phyloP scores from a whole-genome alignment of 2,888 invertebrate genomes.

The Mesorhabditis belari region DNA sequence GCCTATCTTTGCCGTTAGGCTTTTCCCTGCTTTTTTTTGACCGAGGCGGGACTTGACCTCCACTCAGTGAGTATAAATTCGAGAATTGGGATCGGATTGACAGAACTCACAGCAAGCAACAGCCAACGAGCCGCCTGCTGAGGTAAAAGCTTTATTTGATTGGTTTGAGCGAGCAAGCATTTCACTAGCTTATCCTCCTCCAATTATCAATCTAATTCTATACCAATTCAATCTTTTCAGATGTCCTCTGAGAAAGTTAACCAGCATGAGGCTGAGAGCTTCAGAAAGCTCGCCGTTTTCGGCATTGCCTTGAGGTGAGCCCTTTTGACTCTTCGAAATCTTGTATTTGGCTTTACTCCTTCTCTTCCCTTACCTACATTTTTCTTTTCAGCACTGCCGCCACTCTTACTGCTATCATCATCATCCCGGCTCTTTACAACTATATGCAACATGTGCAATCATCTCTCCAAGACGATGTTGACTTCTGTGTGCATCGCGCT shows the following conservation, averaged over 20 bases:
- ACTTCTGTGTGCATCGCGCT: slow-evolving; percentile 42
- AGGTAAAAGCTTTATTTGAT: neutral
- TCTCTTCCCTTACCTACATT: neutral
- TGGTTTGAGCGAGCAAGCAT: too few species aligned
- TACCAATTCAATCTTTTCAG: too few species aligned
- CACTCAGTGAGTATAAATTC: neutral
- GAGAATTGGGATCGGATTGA: neutral
- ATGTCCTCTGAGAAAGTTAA: slow-evolving; percentile 22
- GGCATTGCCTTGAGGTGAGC: slow-evolving; percentile 37
- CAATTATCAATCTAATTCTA: neutral
- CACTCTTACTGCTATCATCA: slow-evolving; percentile 45
- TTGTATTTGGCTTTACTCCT: too few species aligned
- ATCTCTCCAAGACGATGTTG: slow-evolving; percentile 44
- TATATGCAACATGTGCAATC: slow-evolving; percentile 51
- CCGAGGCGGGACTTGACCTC: neutral
- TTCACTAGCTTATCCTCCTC: too few species aligned
- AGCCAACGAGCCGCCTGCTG: neutral
- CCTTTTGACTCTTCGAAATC: neutral
- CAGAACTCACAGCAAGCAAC: neutral
- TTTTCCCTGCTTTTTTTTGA: neutral
- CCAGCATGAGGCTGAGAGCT: slow-evolving; percentile 31
- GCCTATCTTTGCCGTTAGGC: neutral
- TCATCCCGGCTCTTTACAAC: slow-evolving; percentile 50
- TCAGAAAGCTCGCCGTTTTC: slow-evolving; percentile 38
- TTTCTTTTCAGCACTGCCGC: slow-evolving; percentile 39